These are phyloP conservation scores for Myzus persicae DNA, from an alignment of 1,140 invertebrate species.

Conservation along the genomic window DNA sequence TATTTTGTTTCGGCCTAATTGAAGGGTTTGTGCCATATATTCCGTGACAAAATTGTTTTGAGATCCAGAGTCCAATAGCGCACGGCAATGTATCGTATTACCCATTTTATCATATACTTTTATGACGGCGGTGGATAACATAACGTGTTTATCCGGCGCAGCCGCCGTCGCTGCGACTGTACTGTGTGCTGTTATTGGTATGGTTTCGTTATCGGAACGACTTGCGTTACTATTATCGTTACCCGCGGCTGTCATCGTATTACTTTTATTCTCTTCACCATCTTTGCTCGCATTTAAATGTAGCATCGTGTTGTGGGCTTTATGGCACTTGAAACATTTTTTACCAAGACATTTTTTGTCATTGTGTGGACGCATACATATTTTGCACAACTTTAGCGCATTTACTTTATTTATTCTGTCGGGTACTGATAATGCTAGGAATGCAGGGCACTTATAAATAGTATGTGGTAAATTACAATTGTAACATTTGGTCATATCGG, in stretches of 20 bases:
- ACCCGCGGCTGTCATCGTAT: background rate
- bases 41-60: conserved; percentile 40
- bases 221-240: background rate
- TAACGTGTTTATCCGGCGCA: background rate
- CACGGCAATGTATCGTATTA: background rate
- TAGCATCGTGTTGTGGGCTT: background rate
- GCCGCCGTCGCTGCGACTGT: background rate
- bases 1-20: background rate
- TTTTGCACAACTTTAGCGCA: background rate
- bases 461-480: background rate
- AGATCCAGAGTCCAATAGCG: background rate
- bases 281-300: background rate
- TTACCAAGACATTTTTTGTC: background rate
- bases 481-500: background rate
- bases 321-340: background rate
- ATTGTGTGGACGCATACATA: background rate
- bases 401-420: background rate
- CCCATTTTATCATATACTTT: too few relatives aligned
- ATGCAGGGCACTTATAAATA: background rate
- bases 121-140: background rate
- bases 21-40: background rate
- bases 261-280: background rate
- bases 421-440: background rate
- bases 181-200: background rate
- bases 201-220: background rate